Evolutionary conservation across 2,888 invertebrate genomes (phyloP).

Genomic region (Lordiphosa fenestrarum): DNA sequence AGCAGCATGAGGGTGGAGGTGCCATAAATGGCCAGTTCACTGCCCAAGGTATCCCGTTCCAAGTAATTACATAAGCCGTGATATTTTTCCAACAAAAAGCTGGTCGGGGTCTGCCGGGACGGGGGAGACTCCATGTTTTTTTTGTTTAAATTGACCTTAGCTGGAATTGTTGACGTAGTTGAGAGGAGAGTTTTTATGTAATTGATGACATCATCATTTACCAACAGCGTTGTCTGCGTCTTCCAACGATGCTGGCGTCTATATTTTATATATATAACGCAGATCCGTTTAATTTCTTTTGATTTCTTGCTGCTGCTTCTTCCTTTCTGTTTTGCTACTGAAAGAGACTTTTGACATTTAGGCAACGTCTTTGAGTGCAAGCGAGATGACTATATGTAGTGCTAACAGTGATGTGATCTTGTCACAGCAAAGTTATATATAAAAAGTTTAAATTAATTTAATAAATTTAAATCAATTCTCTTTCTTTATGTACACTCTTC

Average conservation of each 20-base stretch:
- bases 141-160: conserved; percentile 42
- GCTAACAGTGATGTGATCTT: conserved; percentile 21
- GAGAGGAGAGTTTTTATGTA: conserved; percentile 34
- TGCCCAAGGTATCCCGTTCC: conserved; percentile 73
- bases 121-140: conserved; percentile 45
- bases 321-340: conserved; percentile 30
- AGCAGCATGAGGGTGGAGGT: conserved; percentile 70
- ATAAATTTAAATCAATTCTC: too few relatives aligned
- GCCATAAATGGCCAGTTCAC: conserved; percentile 69
- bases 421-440: background rate
- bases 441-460: too few relatives aligned
- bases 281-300: conserved; percentile 9
- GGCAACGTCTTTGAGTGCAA: conserved; percentile 42
- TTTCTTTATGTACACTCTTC: too few relatives aligned
- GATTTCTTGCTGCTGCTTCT: conserved; percentile 15
- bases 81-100: conserved; percentile 59
- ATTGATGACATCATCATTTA: conserved; percentile 67
- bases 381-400: conserved; percentile 33
- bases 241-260: conserved; percentile 17
- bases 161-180: conserved; percentile 43
- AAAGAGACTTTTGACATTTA: conserved; percentile 47
- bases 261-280: conserved; percentile 27
- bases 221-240: conserved; percentile 45
- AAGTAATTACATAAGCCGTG: conserved; percentile 72
- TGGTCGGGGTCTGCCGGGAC: conserved; percentile 10